Evolutionary conservation across 2,797 vertebrate species (phyloP).

Genomic region (Fistularia tabacaria): DNA sequence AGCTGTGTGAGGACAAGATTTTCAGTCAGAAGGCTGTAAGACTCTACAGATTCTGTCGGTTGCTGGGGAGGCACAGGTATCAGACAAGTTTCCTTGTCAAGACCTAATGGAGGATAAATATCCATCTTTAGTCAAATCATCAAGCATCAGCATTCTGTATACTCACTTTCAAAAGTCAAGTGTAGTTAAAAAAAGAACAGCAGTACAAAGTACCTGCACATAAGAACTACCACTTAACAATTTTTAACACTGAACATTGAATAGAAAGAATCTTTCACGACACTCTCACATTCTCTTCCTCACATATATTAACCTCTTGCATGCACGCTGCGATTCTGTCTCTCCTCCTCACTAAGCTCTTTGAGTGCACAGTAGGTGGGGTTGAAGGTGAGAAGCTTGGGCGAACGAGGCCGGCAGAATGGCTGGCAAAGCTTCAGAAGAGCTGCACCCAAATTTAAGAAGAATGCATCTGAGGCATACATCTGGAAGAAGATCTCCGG

Average conservation of each 20-base stretch:
- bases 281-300: background rate
- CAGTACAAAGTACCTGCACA: conserved; percentile 4
- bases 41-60: conserved; percentile 80
- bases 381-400: conserved; percentile 92
- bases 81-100: conserved; percentile 96
- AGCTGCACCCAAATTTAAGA: conserved; percentile 91
- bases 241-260: no score
- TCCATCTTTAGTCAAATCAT: background rate
- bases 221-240: background rate
- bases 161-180: no score
- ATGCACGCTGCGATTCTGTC: conserved; percentile 89
- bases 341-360: conserved; percentile 92
- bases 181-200: background rate
- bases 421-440: conserved; percentile 95
- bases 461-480: conserved; percentile 94
- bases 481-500: conserved; percentile 97
- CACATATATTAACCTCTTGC: conserved; percentile 78
- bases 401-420: conserved; percentile 89
- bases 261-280: no score
- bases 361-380: conserved; percentile 92
- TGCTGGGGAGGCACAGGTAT: conserved; percentile 84
- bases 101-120: conserved; percentile 69
- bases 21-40: conserved; percentile 94
- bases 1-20: conserved; percentile 95
- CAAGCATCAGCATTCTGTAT: no score